Evolutionary conservation across 2,113 vertebrate species (phyloP).

Genomic region (Hiodon alosoides): DNA sequence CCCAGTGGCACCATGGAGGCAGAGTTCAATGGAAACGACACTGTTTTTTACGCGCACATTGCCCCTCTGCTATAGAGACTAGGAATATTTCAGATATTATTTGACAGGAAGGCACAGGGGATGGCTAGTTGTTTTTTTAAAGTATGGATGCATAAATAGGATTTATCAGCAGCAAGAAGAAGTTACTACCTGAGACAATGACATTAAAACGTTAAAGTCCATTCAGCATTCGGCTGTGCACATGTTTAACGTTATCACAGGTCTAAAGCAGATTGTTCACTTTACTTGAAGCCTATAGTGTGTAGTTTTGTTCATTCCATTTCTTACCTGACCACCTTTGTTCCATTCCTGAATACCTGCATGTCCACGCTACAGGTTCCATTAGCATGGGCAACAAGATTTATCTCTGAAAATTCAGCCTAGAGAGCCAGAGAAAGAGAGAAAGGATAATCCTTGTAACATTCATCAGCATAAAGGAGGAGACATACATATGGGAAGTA

Average conservation of each 20-base stretch:
- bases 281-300: background rate
- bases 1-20: background rate
- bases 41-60: background rate
- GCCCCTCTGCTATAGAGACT: too few relatives aligned
- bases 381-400: conserved; percentile 84
- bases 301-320: background rate
- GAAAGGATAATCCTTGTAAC: background rate
- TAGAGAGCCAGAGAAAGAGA: conserved; percentile 32
- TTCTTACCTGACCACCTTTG: conserved; percentile 83
- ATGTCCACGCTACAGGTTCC: conserved; percentile 87
- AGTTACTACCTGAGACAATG: background rate
- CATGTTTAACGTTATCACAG: too few relatives aligned
- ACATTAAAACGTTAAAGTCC: background rate
- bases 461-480: background rate
- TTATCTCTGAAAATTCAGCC: conserved; percentile 96
- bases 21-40: background rate
- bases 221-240: background rate
- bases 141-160: too few relatives aligned
- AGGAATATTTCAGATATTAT: too few relatives aligned
- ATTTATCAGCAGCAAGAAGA: too few relatives aligned
- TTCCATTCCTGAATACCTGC: conserved; percentile 81
- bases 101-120: background rate
- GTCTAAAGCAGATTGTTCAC: too few relatives aligned
- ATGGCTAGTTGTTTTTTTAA: background rate
- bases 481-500: too few relatives aligned